A percentile compares a stretch with the other conserved stretches of the same genome.
phyloP scores from a whole-genome alignment of 1,140 invertebrate genomes.

The Drosophila baimaii region DNA sequence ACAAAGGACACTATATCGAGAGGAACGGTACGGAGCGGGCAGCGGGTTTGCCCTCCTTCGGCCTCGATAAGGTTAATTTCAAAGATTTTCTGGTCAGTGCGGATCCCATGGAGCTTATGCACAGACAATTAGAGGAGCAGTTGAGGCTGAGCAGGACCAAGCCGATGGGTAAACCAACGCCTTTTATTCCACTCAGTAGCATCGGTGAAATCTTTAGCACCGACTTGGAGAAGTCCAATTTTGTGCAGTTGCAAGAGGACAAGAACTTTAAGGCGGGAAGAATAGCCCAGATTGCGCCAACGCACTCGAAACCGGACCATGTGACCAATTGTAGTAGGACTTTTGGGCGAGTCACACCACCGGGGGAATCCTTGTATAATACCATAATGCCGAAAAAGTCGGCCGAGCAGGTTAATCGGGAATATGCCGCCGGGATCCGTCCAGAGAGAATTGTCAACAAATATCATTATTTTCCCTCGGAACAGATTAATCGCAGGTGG shows the following conservation, averaged over 20 bases:
- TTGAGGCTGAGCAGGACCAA: conserved; percentile 19
- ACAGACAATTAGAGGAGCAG: conserved; percentile 9
- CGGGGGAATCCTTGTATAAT: conserved; percentile 39
- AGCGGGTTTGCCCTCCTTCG: conserved; percentile 35
- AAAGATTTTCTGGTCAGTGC: conserved; percentile 11
- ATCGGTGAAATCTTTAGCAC: conserved; percentile 46
- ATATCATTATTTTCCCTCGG: conserved; percentile 71
- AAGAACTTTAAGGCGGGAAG: conserved; percentile 59
- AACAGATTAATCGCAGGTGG: conserved; percentile 64
- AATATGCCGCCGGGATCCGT: conserved; percentile 50
- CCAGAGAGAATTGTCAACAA: conserved; percentile 66
- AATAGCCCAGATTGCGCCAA: conserved; percentile 42
- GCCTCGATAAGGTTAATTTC: neutral
- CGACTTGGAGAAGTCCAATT: conserved; percentile 56
- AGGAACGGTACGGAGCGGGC: conserved; percentile 31
- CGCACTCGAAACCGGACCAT: conserved; percentile 55
- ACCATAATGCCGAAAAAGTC: conserved; percentile 60
- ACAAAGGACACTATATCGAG: conserved; percentile 36
- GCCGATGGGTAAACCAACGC: conserved; percentile 11
- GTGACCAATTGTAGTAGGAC: conserved; percentile 59
- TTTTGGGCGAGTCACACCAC: conserved; percentile 37
- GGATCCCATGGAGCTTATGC: conserved; percentile 41
- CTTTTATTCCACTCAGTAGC: conserved; percentile 21
- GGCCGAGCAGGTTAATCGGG: conserved; percentile 58
- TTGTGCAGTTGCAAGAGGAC: conserved; percentile 68